These are phyloP conservation scores for Sceloporus tristichus DNA, from an alignment of 2,113 vertebrate genomes.

Conservation along the genomic window DNA sequence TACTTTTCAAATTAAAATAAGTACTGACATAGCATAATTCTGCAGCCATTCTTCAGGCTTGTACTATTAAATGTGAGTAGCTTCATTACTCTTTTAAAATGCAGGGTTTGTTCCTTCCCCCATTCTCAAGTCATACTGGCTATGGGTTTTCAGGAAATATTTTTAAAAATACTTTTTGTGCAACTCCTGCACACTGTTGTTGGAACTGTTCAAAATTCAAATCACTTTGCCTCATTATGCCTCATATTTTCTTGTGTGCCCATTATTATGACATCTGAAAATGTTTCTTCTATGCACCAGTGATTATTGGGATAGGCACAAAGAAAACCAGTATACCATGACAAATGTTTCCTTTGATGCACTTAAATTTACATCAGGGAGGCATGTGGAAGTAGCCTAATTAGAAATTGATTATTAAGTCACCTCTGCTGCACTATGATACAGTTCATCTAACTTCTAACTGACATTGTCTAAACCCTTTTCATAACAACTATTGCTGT, in stretches of 20 bases:
- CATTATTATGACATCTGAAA: neutral
- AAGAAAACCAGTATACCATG: neutral
- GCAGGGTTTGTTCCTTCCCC: neutral
- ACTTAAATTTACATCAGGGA: neutral
- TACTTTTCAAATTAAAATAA: conserved; percentile 55
- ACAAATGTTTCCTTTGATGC: too few species aligned
- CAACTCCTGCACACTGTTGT: conserved; percentile 20
- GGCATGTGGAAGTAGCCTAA: neutral
- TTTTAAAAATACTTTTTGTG: conserved; percentile 36
- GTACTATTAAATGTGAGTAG: conserved; percentile 57
- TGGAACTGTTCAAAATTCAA: conserved; percentile 48
- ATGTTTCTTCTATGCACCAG: conserved; percentile 7
- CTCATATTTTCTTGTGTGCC: neutral
- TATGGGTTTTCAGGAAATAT: conserved; percentile 52
- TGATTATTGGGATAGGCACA: neutral
- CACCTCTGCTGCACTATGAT: neutral
- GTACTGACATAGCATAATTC: conserved; percentile 10
- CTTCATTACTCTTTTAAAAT: conserved; percentile 57
- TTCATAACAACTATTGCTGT: neutral
- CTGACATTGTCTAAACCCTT: neutral
- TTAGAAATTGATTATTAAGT: neutral
- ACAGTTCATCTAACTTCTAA: neutral
- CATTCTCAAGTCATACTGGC: neutral
- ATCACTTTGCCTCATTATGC: conserved; percentile 9
- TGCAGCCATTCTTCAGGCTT: conserved; percentile 36